Base-by-base conservation (phyloP, 2,888 invertebrate genomes). In the Euproctis similis region DNA sequence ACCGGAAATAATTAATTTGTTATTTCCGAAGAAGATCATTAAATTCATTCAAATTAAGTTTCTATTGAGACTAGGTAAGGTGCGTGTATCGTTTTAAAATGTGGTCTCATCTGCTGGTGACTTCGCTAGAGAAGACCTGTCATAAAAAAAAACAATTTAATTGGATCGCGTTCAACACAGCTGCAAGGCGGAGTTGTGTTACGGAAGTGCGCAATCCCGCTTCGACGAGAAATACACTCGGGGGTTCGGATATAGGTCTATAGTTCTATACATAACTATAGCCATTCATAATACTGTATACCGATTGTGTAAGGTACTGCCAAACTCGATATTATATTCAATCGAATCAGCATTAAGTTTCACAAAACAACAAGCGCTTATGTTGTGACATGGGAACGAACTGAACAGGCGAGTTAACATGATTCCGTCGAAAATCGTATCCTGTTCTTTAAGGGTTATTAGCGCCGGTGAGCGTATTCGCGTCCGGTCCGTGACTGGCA, bases 341-440 rank as follows among this genome's bases (percentile, higher is more conserved):
- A 73, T 69, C 58, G 60, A 61, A 60, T 53, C 49, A n/a, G 55
- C 59, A 55, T 50, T 42, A 46, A 53, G 23, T 29, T 31, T 17
- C 29, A 30, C 45, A 44, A 59, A 58, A 58, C 51, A 53, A 46
- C 43, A 45, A 52, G 14, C 6, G 14, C 48, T 49, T 67, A n/a
- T n/a, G 68, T 76, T 78, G 64, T 75, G 77, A 75, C 76, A 73
- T 52, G 60, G 56, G 59, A 63, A 53, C 48, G 57, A 56, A 69
- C 68, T 67, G 70, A 74, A 72, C 69, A 60, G 62, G 47, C 64
- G 62, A 69, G 65, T 74, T 77, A 70, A 70, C 75, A 72, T 62
- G 72, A 69, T 69, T 71, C 71, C 69, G 69, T 71, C 61, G 63
- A 74, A 78, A 70, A 74, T 76, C 65, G 67, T 75, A 77, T 82